Base-by-base conservation (phyloP, 2,888 invertebrate species). In the Artemia sp. region DNA sequence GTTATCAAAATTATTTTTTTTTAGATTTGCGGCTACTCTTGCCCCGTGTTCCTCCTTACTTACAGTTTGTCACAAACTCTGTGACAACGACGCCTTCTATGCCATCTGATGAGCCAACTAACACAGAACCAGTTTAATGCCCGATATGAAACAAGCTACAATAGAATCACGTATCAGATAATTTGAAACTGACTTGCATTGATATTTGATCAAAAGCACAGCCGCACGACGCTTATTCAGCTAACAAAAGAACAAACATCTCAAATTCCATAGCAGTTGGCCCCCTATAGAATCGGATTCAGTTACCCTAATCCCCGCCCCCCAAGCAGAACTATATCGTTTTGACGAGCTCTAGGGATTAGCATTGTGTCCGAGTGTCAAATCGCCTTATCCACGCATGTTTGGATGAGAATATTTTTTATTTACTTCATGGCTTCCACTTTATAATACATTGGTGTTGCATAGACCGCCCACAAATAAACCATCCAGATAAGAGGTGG, bases 301-400 rank as follows among this genome's bases (percentile, higher is more conserved):
- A 58, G 64, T 58, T 58, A 58, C 64, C 64, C 64, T 58, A 58
- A 58, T 58, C 64, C 11, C 64, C 64, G 64, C 64, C 64, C 64
- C 64, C 64, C 64, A 58, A n/a, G 64, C 64, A 58, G 64, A 58
- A 24, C 64, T 58, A 58, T n/a, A 58, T 58, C 64, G 64, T 24
- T 58, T 58, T 58, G 64, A 58, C 64, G 64, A 58, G 64, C n/a
- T 24, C 64, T 19, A 24, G 24, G 64, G 64, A 58, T 58, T 58
- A 58, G 64, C 64, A 19, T 58, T 58, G 64, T 58, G 9, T 24
- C 11, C 64, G 24, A 58, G 64, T 58, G 64, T 58, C 64, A 58
- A 58, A 58, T 58, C 64, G 64, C 64, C 64, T 58, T 58, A 58
- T 24, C 8, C 11, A 58, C 64, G 64, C 64, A 58, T 58, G 64